Base-by-base conservation (phyloP, 2,888 invertebrate species). In the Phanerotoma sp. region DNA sequence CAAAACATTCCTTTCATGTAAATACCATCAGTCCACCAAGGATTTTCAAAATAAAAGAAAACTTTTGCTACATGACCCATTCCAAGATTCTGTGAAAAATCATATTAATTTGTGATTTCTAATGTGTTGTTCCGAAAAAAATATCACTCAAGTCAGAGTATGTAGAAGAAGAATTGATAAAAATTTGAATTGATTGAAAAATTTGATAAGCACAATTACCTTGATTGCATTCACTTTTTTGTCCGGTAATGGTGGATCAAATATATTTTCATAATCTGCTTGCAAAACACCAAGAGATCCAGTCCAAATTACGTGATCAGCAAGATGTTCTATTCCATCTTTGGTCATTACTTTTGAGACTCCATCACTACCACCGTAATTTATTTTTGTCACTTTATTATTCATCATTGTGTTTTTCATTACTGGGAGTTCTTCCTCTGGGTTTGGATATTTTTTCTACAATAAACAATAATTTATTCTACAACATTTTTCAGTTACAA, bases 1-100 rank as follows among this genome's bases (percentile, higher is more conserved):
- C 86, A 87, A 2, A 86, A 52, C 15, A 86, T 74, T 55, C 78
- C 79, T 57, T 85, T 82, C 1, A 18, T 7, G 11, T 28, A n/a
- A 7, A 18, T 18, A 16, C 49, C 48, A 18, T 50, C 13, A 1
- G 28, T 18, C 88, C 89, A 89, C 85, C 89, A 89, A 3, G 79
- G 77, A 5, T 79, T 67, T 0, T 84, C 78, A 71, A 86, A 91
- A 30, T 81, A 79, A 1, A 91, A 64, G 46, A 84, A 82, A 22
- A 90, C 81, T 77, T 91, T 91, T 57, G 85, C 82, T 1, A 86
- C 84, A 1, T 81, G 81, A 0, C 89, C 90, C 62, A 86, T 84
- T 0, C n/a, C n/a, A n/a, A n/a, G n/a, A n/a, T n/a, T n/a, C n/a
- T n/a, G n/a, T n/a, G n/a, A n/a, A n/a, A n/a, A n/a, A n/a, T n/a